A percentile compares a stretch with the other conserved stretches of the same genome.
phyloP scores from a whole-genome alignment of 1,140 invertebrate species.

The Bilobella aurantiaca region DNA sequence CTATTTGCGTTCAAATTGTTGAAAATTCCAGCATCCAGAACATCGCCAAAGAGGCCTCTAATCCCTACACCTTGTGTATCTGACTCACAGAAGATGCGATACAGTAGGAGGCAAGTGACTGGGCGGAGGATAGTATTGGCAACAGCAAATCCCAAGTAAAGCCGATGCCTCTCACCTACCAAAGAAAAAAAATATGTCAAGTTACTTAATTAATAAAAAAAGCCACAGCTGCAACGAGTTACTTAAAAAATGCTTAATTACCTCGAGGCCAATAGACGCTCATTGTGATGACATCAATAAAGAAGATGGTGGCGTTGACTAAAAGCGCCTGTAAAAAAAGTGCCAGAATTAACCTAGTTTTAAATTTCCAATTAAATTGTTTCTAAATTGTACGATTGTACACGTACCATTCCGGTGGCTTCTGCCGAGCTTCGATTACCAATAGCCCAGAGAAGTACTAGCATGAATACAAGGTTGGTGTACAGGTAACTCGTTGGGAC shows the following conservation, averaged over 20 bases:
- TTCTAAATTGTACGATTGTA: neutral
- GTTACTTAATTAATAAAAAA: no score
- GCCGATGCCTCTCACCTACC: neutral
- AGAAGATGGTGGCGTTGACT: neutral
- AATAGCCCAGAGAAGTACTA: neutral
- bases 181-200: neutral
- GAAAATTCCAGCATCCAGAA: neutral
- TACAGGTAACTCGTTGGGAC: slow-evolving; percentile 6
- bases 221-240: neutral
- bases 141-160: slow-evolving; percentile 5
- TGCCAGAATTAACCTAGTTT: neutral
- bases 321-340: neutral
- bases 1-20: neutral
- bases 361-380: neutral
- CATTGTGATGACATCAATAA: neutral
- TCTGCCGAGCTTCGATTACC: neutral
- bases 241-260: neutral
- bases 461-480: slow-evolving; percentile 3
- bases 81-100: neutral
- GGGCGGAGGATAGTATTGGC: slow-evolving; percentile 4
- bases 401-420: neutral
- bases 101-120: neutral
- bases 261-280: slow-evolving; percentile 6
- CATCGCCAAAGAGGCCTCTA: neutral
- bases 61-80: neutral